Evolutionary conservation across 2,797 vertebrate species (phyloP), one percentile per base, ranked within the genome.

Genomic region (Coregonus suidteri): DNA sequence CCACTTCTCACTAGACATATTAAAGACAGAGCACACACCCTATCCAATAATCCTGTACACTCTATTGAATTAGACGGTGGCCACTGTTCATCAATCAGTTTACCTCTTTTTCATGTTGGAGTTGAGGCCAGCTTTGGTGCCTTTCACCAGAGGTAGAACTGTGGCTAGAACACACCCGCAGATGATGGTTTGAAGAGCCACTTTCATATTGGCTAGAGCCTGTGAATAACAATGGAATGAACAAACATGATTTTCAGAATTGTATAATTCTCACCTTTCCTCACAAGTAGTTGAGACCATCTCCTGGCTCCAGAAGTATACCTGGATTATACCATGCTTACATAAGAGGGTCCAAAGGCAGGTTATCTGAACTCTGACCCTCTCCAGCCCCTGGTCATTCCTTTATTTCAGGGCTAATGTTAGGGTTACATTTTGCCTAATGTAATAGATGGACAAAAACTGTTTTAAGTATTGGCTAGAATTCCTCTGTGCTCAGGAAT

Each of bases 81-180:
- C 41, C 41, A 47, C 41, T 71, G n/a, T 18, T 59, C 47, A 34
- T 76, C 20, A 34, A 70, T 4, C 73, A 14, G 25, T 95, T 95
- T 89, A 98, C 98, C 94, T 96, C 91, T 94, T 95, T 90, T 91
- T 94, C 88, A 94, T 91, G 77, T 92, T 90, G 66, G 90, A 83
- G 75, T 93, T 93, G 78, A 93, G 71, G 74, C 96, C 94, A 81
- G 90, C 86, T 56, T 86, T 89, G 56, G 92, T 91, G 25, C 94
- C 89, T 76, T 92, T 93, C 6, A 92, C 91, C 64, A 94, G 93
- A 30, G 95, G 87, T 83, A 97, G 88, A 77, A 94, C 87, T 3
- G 86, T 80, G 79, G 85, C 87, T 77, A 96, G 85, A 54, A 95
- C 93, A 81, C 95, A 94, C 87, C 96, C 93, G 85, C 91, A 95